phyloP scores from a whole-genome alignment of 2,797 vertebrate species.

The Enteromius viviparus region DNA sequence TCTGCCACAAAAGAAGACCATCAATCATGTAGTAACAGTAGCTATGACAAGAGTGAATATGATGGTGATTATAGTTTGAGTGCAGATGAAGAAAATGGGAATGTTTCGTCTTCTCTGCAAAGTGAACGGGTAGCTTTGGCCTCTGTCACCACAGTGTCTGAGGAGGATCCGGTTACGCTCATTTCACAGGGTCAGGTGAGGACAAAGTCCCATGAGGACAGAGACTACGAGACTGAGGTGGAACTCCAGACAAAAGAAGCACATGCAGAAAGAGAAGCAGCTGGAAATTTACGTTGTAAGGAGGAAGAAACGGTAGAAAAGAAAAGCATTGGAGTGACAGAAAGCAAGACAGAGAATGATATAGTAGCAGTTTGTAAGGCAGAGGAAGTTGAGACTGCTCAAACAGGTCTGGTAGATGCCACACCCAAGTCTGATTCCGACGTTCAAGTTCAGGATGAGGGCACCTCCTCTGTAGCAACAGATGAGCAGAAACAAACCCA shows the following conservation, averaged over 20 bases:
- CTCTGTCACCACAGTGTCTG: slow-evolving; percentile 37
- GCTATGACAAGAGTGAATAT: slow-evolving; percentile 11
- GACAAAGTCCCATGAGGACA: slow-evolving; percentile 38
- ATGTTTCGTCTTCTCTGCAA: slow-evolving; percentile 31
- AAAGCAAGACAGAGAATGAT: slow-evolving; percentile 21
- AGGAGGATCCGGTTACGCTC: slow-evolving; percentile 24
- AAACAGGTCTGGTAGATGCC: slow-evolving; percentile 48
- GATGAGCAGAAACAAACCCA: slow-evolving; percentile 35
- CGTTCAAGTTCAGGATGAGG: slow-evolving; percentile 39
- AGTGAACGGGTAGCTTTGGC: slow-evolving; percentile 41
- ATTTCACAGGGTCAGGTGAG: slow-evolving; percentile 45
- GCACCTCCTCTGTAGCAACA: slow-evolving; percentile 3
- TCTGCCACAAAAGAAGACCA: slow-evolving; percentile 1
- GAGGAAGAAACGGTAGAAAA: slow-evolving; percentile 15
- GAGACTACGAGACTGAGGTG: slow-evolving; percentile 32
- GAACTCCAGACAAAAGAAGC: slow-evolving; percentile 28
- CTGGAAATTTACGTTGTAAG: neutral
- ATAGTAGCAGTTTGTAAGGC: slow-evolving; percentile 17
- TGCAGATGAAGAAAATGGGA: slow-evolving; percentile 15
- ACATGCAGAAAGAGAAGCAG: neutral
- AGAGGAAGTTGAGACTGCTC: slow-evolving; percentile 36
- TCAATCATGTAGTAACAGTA: neutral
- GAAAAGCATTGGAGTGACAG: neutral
- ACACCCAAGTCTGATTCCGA: slow-evolving; percentile 43
- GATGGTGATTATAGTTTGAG: slow-evolving; percentile 26